Conservation (phyloP, 2,113 vertebrate species). For the Gallinago undulata region DNA sequence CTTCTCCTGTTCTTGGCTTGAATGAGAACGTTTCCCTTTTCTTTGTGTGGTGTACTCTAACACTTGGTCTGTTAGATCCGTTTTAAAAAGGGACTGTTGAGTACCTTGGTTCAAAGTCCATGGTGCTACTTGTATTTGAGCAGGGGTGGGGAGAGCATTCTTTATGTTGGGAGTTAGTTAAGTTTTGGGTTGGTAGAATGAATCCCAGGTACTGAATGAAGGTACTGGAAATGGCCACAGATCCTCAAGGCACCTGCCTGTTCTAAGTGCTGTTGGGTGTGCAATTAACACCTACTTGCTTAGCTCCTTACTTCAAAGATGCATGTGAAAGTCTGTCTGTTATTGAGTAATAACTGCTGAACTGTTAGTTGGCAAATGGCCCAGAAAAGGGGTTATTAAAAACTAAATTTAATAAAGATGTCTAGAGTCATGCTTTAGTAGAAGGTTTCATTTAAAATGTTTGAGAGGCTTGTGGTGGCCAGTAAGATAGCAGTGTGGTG, state of each 20-base stretch:
- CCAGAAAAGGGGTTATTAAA: neutral
- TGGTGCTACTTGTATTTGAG: neutral
- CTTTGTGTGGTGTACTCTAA: neutral
- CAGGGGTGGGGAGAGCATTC: neutral
- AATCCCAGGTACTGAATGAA: neutral
- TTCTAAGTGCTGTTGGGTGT: neutral
- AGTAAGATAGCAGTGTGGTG: neutral
- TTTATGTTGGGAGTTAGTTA: neutral
- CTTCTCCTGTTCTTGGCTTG: slow-evolving; percentile 4
- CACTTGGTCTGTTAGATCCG: neutral
- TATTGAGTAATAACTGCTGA: neutral
- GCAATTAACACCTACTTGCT: neutral
- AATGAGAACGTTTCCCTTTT: neutral
- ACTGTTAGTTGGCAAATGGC: neutral
- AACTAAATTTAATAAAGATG: neutral
- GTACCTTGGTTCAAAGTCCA: neutral
- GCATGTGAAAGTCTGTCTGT: neutral
- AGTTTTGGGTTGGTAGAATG: neutral
- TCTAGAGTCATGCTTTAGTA: neutral
- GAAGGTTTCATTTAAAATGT: neutral
- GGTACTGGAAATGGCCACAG: neutral
- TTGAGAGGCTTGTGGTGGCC: neutral
- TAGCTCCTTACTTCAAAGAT: neutral
- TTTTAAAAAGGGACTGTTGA: neutral
- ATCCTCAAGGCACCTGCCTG: neutral